Percentiles rank a stretch among this genome's conserved stretches.
Conservation (phyloP, 2,888 invertebrate genomes). For the Lepidocyrtoides sp. region DNA sequence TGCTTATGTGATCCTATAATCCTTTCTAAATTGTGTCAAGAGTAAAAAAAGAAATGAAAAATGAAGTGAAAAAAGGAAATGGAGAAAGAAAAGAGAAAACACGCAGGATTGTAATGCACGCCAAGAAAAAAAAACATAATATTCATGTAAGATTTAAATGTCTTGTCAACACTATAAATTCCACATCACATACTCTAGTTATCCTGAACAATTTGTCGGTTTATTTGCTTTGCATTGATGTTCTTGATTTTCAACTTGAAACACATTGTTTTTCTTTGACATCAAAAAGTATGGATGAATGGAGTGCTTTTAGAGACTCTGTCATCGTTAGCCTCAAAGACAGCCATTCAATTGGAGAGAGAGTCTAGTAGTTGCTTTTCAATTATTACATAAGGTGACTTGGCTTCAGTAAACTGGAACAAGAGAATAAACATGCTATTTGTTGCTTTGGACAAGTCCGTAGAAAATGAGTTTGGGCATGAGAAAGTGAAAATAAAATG, state of each 20-base stretch:
- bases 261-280: no score
- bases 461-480: neutral
- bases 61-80: conserved; percentile 6
- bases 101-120: neutral
- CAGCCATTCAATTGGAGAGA: neutral
- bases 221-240: no score
- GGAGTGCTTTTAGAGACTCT: no score
- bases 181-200: no score
- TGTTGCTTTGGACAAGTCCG: neutral
- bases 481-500: conserved; percentile 29
- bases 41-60: conserved; percentile 9
- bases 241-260: no score
- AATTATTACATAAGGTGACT: neutral
- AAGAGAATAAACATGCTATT: neutral
- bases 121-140: no score
- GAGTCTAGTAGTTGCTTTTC: neutral
- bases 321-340: neutral
- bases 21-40: conserved; percentile 60
- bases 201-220: no score
- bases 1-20: conserved; percentile 71
- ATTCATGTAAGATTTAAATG: no score
- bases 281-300: no score
- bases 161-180: no score
- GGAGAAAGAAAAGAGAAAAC: neutral
- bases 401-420: neutral